These are phyloP conservation scores for Antitype chi DNA, from an alignment of 2,888 invertebrate genomes.

Conservation along the genomic window DNA sequence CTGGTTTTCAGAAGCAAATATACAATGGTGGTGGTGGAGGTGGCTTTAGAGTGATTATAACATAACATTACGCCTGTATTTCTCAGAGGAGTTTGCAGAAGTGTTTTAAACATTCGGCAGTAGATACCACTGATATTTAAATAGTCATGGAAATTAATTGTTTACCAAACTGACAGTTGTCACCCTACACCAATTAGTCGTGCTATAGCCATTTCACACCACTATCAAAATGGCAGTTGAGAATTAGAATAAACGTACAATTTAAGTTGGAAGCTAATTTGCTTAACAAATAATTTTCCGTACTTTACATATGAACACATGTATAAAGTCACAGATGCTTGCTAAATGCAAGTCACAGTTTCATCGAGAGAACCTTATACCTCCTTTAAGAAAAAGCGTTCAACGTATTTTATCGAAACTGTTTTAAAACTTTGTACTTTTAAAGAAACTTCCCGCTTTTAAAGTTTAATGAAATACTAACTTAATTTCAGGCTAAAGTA, in stretches of 20 bases:
- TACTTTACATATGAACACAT: not conserved
- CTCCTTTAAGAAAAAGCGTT: not conserved
- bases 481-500: not conserved
- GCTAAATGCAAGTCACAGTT: not conserved
- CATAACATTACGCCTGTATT: no score
- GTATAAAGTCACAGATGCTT: not conserved
- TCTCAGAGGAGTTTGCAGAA: no score
- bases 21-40: no score
- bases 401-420: not conserved
- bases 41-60: no score
- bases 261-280: not conserved
- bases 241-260: not conserved
- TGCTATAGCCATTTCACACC: no score
- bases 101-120: no score
- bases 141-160: no score
- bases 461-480: slow-evolving; percentile 7
- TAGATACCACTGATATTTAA: no score
- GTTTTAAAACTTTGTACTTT: not conserved
- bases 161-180: no score
- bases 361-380: not conserved
- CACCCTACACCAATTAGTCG: no score
- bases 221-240: not conserved
- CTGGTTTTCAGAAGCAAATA: no score
- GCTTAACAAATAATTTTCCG: not conserved
- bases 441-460: not conserved